Conservation (phyloP, 92 coral and sea anemone species). For the Blastomussa wellsi region DNA sequence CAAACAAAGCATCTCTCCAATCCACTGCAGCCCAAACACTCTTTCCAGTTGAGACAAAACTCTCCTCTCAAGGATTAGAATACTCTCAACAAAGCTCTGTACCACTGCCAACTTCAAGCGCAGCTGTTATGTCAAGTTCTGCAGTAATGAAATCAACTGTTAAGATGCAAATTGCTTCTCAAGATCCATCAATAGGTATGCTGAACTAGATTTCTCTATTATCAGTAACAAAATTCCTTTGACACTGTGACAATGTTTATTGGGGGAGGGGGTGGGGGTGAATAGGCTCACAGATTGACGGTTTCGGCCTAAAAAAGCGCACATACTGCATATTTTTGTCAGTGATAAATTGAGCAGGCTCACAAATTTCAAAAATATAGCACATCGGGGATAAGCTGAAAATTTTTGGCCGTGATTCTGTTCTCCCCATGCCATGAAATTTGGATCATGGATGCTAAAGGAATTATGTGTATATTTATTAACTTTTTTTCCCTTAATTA, state of each 20-base stretch:
- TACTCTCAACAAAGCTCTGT: conserved; percentile 4
- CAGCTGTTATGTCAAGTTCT: background rate
- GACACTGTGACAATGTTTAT: too few relatives aligned
- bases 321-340: too few relatives aligned
- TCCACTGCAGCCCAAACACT: background rate
- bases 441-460: too few relatives aligned
- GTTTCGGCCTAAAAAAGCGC: background rate
- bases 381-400: too few relatives aligned
- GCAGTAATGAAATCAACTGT: conserved; percentile 9
- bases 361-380: too few relatives aligned
- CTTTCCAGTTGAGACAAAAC: conserved; percentile 39
- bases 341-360: too few relatives aligned
- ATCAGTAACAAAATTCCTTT: background rate
- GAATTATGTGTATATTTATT: background rate
- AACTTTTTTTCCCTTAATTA: background rate
- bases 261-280: background rate
- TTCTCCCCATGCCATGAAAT: too few relatives aligned
- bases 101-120: background rate
- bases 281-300: background rate
- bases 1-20: background rate
- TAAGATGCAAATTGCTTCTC: conserved; percentile 1
- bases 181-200: conserved; percentile 25
- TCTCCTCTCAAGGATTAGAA: conserved; percentile 20
- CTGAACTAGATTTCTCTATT: background rate
- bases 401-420: too few relatives aligned